A percentile compares a stretch with the other conserved stretches of the same genome.
Evolutionary conservation across 2,797 vertebrate species (phyloP).

Genomic region (Hypotaenidia okinawae): DNA sequence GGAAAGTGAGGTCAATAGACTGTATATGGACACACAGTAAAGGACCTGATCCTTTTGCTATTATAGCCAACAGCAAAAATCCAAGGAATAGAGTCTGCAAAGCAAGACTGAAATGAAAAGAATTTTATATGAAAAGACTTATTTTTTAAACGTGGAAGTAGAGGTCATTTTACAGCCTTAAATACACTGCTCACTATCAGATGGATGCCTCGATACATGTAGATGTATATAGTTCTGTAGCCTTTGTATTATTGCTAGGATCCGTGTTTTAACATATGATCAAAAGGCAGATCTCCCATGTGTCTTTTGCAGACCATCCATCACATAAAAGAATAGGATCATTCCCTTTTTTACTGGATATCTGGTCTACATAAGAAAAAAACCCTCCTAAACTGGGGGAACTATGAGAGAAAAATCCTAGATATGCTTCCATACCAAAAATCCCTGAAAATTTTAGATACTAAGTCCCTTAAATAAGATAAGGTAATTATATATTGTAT

Average conservation of each 20-base stretch:
- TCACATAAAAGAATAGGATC: not conserved
- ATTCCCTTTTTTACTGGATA: not conserved
- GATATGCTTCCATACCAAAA: not conserved
- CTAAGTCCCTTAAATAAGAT: not conserved
- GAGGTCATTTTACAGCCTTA: not conserved
- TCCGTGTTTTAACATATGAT: not conserved
- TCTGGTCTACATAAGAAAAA: not conserved
- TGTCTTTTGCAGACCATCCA: not conserved
- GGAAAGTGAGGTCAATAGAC: not conserved
- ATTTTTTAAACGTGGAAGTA: not conserved
- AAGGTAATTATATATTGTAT: not conserved
- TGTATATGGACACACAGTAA: not conserved
- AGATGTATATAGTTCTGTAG: not conserved
- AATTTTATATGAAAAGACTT: not conserved
- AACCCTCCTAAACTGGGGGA: not conserved
- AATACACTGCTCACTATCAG: not conserved
- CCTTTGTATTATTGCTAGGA: not conserved
- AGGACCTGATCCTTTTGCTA: not conserved
- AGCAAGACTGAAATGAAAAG: not conserved
- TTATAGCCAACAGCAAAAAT: not conserved
- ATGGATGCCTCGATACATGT: not conserved
- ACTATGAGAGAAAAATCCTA: not conserved
- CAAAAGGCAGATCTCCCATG: rapidly evolving
- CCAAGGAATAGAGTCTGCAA: not conserved
- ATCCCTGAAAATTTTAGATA: not conserved